Base-by-base conservation (phyloP, 2,113 vertebrate genomes). In the Pandion haliaetus region DNA sequence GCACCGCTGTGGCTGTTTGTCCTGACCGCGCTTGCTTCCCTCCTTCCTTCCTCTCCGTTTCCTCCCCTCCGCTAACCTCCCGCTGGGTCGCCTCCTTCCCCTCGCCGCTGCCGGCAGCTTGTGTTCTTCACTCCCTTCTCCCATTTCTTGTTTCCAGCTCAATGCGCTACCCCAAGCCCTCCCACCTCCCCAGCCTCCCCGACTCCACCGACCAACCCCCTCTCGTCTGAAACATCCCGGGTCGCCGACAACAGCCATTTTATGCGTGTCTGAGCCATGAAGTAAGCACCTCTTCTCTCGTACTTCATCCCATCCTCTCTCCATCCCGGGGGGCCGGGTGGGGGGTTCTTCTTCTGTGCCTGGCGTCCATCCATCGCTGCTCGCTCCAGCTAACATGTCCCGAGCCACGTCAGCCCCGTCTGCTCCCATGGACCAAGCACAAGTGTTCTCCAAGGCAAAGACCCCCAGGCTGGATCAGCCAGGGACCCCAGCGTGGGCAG, bases 201-300 rank as follows among this genome's bases (percentile, higher is more conserved):
- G 98, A 98, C 98, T 98, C 98, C 99, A 97, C 98, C 98, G 97
- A 95, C 97, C 97, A 98, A 97, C 97, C 98, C 98, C 98, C 98
- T 97, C 87, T 98, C 97, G 98, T 97, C 99, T 97, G 99, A 99
- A 96, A 62, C 98, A 88, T 92, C 98, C 76, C 98, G 97, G 91
- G 97, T 96, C 96, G 95, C 98, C 97, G 99, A 99, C 98, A 98
- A 97, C 96, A 98, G 98, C 98, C 98, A 99, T 98, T 98, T 98
- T 98, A 99, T 99, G 99, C 99, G 98, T 98, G 99, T 99, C 98
- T 99, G 98, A 99, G 97, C 97, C 96, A 70, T 96, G 98, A 99
- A 98, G 99, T 99, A 99, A 99, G 99, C 96, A 98, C 91, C 79
- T 95, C 97, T 98, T 97, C 95, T 95, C 95, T 97, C 94, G 78